Conservation (phyloP, 2,113 vertebrate species). For the Octodon degus region DNA sequence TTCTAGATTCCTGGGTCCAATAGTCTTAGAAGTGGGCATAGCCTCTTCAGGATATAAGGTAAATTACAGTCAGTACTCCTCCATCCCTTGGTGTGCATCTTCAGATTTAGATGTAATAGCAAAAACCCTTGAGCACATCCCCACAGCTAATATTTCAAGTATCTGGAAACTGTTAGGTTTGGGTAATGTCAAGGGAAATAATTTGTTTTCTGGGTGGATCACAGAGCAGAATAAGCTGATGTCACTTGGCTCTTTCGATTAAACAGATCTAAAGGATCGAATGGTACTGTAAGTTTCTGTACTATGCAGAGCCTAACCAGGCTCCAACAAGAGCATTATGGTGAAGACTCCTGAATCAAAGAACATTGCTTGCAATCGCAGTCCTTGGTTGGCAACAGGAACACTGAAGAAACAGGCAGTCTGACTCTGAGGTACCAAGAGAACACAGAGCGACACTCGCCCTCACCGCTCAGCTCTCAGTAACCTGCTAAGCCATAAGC, state of each 20-base stretch:
- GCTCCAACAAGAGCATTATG: not conserved
- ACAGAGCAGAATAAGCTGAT: not conserved
- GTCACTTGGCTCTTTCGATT: not conserved
- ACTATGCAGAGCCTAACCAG: not conserved
- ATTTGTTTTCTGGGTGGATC: not conserved
- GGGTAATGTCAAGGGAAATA: not conserved
- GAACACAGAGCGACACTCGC: not conserved
- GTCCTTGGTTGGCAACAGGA: not conserved
- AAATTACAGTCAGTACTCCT: not conserved
- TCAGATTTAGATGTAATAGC: not conserved
- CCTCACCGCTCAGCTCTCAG: not conserved
- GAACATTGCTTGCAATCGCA: not conserved
- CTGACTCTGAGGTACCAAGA: not conserved
- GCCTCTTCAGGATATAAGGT: not conserved
- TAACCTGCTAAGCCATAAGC: not conserved
- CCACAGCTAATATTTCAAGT: not conserved
- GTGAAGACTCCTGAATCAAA: not conserved
- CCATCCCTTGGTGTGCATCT: not conserved
- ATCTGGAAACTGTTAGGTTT: not conserved
- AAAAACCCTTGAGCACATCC: not conserved
- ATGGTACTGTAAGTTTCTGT: not conserved
- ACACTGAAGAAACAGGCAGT: not conserved
- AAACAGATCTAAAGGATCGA: not conserved
- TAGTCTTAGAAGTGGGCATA: not conserved
- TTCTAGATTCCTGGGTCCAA: not conserved